Conservation (phyloP, 2,888 invertebrate genomes). For the Drosophila testacea region DNA sequence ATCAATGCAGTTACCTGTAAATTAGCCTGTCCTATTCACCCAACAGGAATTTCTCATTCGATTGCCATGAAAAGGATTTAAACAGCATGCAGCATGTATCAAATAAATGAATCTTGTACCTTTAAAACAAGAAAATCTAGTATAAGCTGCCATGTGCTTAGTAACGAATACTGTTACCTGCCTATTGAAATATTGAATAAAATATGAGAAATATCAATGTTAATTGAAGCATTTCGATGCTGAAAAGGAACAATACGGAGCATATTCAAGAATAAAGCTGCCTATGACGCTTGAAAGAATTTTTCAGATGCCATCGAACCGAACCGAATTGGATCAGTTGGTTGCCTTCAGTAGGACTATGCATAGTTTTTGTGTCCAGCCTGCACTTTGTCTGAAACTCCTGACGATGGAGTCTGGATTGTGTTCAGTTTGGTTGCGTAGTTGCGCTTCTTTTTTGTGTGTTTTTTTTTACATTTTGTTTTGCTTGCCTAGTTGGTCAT, state of each 20-base stretch:
- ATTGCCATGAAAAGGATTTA: too few relatives aligned
- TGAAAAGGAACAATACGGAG: neutral
- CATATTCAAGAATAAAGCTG: neutral
- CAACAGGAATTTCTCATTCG: too few relatives aligned
- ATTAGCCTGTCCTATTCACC: too few relatives aligned
- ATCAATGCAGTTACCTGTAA: too few relatives aligned
- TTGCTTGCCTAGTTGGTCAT: slow-evolving; percentile 53
- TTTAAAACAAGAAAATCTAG: too few relatives aligned
- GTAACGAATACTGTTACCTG: too few relatives aligned
- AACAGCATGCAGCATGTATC: too few relatives aligned
- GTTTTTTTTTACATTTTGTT: neutral
- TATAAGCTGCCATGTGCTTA: too few relatives aligned
- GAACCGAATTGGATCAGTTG: slow-evolving; percentile 30
- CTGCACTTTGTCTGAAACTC: slow-evolving; percentile 6
- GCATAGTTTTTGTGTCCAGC: slow-evolving; percentile 10
- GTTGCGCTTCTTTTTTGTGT: slow-evolving; percentile 21
- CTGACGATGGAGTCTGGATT: slow-evolving; percentile 24
- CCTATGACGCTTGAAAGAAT: slow-evolving; percentile 2
- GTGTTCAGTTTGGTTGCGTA: slow-evolving; percentile 20
- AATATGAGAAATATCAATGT: neutral
- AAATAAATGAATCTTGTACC: too few relatives aligned
- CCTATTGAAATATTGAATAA: too few relatives aligned
- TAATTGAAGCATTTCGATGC: neutral
- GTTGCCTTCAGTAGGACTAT: neutral
- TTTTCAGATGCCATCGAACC: slow-evolving; percentile 47